Base-by-base conservation (phyloP, 2,888 invertebrate genomes). In the Himalopsyche tibetana region DNA sequence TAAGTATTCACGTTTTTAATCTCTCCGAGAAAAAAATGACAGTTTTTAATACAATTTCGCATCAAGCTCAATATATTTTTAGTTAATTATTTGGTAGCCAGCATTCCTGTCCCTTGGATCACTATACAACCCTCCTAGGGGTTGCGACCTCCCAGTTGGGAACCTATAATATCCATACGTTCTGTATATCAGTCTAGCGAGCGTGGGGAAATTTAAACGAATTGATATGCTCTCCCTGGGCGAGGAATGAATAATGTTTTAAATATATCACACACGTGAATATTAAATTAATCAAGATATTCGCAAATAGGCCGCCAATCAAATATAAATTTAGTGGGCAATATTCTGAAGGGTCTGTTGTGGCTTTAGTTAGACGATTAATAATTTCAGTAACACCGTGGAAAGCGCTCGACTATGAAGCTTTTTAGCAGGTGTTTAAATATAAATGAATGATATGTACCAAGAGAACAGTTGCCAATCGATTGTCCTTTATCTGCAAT, bases 231-330 rank as follows among this genome's bases (percentile, higher is more conserved):
- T 5, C 11, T 63, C 51, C 28, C 63, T 19, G 28, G 8, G 8
- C 63, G 8, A 63, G 63, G 19, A 8, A 19, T 63, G 63, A 63
- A 63, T 63, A 63, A 63, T 63, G 63, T 19, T 63, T n/a, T 63
- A 19, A 63, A 63, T 63, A 28, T 19, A 63, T 63, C 63, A 63
- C 63, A 63, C 19, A 28, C 28, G 63, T 63, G 63, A 63, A 63
- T 63, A 63, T 63, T n/a, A 11, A 63, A 63, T 63, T 63, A 63
- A 63, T 63, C 63, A 63, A 63, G 63, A 63, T 63, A 63, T 63
- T 63, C 28, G 28, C 63, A 63, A 63, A 63, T 63, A 63, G 63
- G 63, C 63, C 28, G 63, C 28, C 19, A 63, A 63, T 63, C 63
- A 63, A 63, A 63, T 63, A 63, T 63, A 63, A n/a, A 28, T 63